These are phyloP conservation scores for Vombatus ursinus DNA, from an alignment of 2,113 vertebrate genomes.

Conservation along the genomic window DNA sequence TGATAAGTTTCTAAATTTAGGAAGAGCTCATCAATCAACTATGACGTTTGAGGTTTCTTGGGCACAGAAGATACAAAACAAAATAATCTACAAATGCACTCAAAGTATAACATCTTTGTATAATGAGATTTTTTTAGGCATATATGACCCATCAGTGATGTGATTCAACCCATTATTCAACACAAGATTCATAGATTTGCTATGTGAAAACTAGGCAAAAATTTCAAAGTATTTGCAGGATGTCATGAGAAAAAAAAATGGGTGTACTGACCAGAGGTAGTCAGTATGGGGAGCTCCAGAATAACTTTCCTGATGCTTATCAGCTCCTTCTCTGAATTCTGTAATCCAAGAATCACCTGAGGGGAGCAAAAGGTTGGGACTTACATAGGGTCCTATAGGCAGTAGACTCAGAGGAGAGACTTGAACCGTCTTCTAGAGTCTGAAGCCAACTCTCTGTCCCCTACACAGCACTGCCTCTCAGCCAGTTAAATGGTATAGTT, in stretches of 20 bases:
- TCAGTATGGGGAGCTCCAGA: not conserved
- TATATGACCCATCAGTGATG: constrained; percentile 40
- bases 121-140: constrained; percentile 38
- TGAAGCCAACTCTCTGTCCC: not conserved
- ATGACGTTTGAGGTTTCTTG: constrained; percentile 38
- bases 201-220: constrained; percentile 14
- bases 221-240: constrained; percentile 54
- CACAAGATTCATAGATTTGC: constrained; percentile 32
- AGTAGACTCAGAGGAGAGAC: not conserved
- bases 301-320: not conserved
- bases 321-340: not conserved
- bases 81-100: constrained; percentile 36
- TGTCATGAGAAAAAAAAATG: constrained; percentile 25
- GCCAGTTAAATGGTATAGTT: constrained; percentile 70
- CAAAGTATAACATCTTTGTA: constrained; percentile 44
- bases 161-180: not conserved
- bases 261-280: not conserved
- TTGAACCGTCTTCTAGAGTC: not conserved
- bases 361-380: not conserved
- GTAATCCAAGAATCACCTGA: not conserved
- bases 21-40: constrained; percentile 21
- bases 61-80: constrained; percentile 46
- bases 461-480: not conserved
- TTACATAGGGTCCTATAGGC: not conserved
- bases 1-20: constrained; percentile 6